These are phyloP conservation scores for Etheostoma nigrum DNA, from an alignment of 2,797 vertebrate species.

Conservation along the genomic window DNA sequence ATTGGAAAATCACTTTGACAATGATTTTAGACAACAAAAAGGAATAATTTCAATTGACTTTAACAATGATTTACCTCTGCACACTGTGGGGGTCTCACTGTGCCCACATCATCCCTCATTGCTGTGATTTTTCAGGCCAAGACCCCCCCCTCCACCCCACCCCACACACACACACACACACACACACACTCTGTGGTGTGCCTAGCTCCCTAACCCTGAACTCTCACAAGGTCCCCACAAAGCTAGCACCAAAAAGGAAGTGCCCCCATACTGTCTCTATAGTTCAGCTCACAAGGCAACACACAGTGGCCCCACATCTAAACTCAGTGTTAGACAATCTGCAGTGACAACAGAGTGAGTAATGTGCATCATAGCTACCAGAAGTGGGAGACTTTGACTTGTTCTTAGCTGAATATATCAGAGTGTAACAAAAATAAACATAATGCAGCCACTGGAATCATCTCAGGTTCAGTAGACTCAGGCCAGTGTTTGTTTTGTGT, in stretches of 20 bases:
- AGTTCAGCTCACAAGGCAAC: conserved; percentile 62
- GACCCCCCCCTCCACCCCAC: no score
- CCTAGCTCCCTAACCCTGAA: conserved; percentile 43
- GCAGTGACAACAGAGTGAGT: conserved; percentile 68
- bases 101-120: neutral
- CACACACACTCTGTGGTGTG: neutral
- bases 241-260: conserved; percentile 48
- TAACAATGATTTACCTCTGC: conserved; percentile 10
- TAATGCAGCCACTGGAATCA: conserved; percentile 47
- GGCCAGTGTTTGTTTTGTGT: conserved; percentile 44
- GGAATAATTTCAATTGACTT: conserved; percentile 5
- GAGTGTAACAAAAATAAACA: conserved; percentile 45
- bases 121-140: neutral
- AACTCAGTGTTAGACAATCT: conserved; percentile 55
- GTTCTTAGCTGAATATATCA: conserved; percentile 39
- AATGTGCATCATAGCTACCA: conserved; percentile 34
- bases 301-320: conserved; percentile 32
- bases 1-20: neutral
- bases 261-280: conserved; percentile 67
- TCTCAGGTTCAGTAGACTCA: conserved; percentile 41
- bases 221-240: conserved; percentile 42
- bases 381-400: conserved; percentile 29
- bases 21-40: neutral
- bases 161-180: conserved; percentile 2
- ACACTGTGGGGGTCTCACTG: neutral